Conservation (phyloP, 2,797 vertebrate genomes). For the Protosalanx chinensis region DNA sequence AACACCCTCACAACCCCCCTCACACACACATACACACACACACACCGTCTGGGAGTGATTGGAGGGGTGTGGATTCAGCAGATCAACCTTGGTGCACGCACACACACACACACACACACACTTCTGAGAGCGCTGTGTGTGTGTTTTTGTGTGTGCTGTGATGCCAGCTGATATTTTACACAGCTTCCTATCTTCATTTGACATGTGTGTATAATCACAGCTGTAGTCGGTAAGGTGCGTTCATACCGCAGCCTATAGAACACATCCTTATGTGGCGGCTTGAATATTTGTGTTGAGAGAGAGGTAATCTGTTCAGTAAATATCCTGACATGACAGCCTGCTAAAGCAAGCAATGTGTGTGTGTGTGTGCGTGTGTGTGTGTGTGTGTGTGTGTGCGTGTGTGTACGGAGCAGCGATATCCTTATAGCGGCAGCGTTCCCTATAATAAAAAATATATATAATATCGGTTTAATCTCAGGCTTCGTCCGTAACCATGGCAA, state of each 20-base stretch:
- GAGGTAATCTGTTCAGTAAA: background rate
- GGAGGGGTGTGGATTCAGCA: background rate
- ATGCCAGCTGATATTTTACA: too few species aligned
- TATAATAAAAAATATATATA: too few species aligned
- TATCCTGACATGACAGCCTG: background rate
- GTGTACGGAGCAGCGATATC: constrained; percentile 30
- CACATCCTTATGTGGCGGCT: too few species aligned
- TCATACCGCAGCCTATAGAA: too few species aligned
- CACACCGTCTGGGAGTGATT: background rate
- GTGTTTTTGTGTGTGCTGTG: too few species aligned
- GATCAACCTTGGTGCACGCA: background rate
- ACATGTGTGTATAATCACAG: too few species aligned
- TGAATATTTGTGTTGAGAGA: too few species aligned
- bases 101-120: constrained; percentile 20
- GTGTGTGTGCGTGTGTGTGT: constrained; percentile 7
- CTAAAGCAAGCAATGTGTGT: background rate
- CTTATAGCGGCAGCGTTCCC: constrained; percentile 33
- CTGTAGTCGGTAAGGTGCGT: too few species aligned
- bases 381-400: constrained; percentile 23
- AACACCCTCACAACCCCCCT: constrained; percentile 18
- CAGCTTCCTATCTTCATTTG: too few species aligned
- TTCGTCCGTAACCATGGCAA: constrained; percentile 69
- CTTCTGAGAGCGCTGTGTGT: background rate
- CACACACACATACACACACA: background rate
- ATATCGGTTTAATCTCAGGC: constrained; percentile 67